phyloP scores from a whole-genome alignment of 2,888 invertebrate genomes.

The Coecobrya sp. region DNA sequence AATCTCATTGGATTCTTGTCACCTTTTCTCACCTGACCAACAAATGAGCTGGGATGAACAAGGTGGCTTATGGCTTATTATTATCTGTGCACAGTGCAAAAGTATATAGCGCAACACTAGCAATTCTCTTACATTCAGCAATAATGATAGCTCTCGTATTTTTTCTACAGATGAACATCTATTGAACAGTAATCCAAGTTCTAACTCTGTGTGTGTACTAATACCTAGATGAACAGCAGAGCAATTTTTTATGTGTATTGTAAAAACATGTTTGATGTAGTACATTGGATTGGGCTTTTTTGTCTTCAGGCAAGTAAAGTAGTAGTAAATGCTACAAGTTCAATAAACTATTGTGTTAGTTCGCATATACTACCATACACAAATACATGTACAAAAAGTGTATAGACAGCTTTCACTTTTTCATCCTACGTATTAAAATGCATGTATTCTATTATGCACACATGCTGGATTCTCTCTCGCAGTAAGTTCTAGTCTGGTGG shows the following conservation, averaged over 20 bases:
- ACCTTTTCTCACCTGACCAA: conserved; percentile 30
- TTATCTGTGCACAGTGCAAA: neutral
- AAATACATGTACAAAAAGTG: neutral
- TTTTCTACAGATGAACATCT: conserved; percentile 17
- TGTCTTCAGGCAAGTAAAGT: conserved; percentile 39
- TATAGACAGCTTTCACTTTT: conserved; percentile 47
- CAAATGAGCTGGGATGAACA: conserved; percentile 31
- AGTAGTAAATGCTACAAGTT: conserved; percentile 15
- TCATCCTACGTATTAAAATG: neutral
- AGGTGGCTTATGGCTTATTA: conserved; percentile 5
- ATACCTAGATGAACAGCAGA: neutral
- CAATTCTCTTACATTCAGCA: neutral
- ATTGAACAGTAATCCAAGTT: neutral
- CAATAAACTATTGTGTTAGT: conserved; percentile 13
- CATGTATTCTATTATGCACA: neutral
- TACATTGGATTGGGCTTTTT: neutral
- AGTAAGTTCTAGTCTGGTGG: neutral
- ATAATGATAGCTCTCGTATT: neutral
- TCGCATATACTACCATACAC: neutral
- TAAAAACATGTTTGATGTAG: neutral
- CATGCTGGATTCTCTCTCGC: neutral
- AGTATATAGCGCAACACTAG: neutral
- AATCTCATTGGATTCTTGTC: conserved; percentile 22
- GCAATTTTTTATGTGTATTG: neutral
- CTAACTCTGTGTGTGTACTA: neutral